Evolutionary conservation across 2,797 vertebrate species (phyloP).

Genomic region (Hirundo rustica): DNA sequence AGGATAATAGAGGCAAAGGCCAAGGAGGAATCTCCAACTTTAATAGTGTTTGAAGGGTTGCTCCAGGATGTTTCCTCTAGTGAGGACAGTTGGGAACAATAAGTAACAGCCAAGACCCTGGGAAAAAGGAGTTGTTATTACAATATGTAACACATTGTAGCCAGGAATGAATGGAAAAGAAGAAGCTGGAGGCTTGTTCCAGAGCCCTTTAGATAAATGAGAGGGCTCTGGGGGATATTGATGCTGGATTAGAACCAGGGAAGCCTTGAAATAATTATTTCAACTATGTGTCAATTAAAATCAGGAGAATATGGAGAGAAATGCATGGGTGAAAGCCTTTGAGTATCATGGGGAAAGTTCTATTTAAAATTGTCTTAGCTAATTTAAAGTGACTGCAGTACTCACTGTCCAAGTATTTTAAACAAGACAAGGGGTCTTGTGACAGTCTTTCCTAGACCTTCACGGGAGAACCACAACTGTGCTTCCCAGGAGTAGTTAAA

Average conservation of each 20-base stretch:
- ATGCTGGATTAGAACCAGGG: not conserved
- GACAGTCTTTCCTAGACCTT: not conserved
- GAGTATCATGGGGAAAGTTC: not conserved
- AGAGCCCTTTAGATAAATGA: not conserved
- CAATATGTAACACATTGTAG: not conserved
- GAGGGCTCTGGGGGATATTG: not conserved
- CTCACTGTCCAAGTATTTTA: not conserved
- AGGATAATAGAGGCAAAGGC: not conserved
- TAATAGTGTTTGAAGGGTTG: not conserved
- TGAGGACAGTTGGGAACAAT: not conserved
- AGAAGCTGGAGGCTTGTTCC: not conserved
- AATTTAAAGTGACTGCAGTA: not conserved
- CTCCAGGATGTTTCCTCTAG: not conserved
- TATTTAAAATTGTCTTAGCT: not conserved
- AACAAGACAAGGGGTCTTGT: not conserved
- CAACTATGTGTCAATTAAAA: not conserved
- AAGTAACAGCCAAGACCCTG: not conserved
- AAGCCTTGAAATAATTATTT: constrained; percentile 22
- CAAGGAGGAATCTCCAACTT: not conserved
- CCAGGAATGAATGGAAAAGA: not conserved
- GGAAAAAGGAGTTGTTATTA: not conserved
- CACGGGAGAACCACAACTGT: not conserved
- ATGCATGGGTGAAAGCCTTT: not conserved
- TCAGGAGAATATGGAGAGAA: not conserved
- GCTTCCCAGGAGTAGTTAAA: not conserved